These are phyloP conservation scores for Atta texana DNA, from an alignment of 1,140 invertebrate genomes.

Conservation along the genomic window DNA sequence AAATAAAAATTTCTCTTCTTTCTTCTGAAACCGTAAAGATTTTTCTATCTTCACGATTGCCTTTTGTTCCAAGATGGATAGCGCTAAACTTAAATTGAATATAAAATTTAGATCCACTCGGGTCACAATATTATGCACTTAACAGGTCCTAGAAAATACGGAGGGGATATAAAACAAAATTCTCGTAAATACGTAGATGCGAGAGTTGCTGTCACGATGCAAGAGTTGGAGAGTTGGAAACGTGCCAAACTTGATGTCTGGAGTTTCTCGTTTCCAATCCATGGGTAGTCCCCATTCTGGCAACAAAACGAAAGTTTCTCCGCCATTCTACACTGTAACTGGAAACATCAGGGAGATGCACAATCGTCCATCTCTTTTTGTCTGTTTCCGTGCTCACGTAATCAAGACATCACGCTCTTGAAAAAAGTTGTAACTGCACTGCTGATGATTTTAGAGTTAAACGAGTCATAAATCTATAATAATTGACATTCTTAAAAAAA, in stretches of 20 bases:
- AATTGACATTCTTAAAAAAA: neutral
- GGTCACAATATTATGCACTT: slow-evolving; percentile 66
- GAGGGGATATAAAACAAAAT: slow-evolving; percentile 69
- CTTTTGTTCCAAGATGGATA: slow-evolving; percentile 19
- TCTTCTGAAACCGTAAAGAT: neutral
- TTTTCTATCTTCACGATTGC: slow-evolving; percentile 1
- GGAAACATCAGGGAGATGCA: slow-evolving; percentile 69
- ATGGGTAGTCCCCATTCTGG: slow-evolving; percentile 68
- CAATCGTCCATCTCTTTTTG: slow-evolving; percentile 54
- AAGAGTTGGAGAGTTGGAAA: slow-evolving; percentile 65
- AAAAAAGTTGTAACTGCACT: slow-evolving; percentile 18
- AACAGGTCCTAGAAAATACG: slow-evolving; percentile 53
- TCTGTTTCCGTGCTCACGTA: neutral
- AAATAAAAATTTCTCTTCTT: neutral
- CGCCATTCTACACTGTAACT: slow-evolving; percentile 52
- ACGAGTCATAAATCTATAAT: neutral
- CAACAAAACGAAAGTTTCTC: slow-evolving; percentile 69
- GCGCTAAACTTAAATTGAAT: slow-evolving; percentile 28
- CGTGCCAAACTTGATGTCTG: slow-evolving; percentile 62
- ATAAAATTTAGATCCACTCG: slow-evolving; percentile 45
- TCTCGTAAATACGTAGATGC: slow-evolving; percentile 65
- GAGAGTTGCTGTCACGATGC: slow-evolving; percentile 65
- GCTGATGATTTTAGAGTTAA: slow-evolving; percentile 4
- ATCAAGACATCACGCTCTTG: slow-evolving; percentile 19
- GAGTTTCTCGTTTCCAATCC: slow-evolving; percentile 75